phyloP scores from a whole-genome alignment of 2,113 vertebrate genomes.

The Eubucco bourcierii region DNA sequence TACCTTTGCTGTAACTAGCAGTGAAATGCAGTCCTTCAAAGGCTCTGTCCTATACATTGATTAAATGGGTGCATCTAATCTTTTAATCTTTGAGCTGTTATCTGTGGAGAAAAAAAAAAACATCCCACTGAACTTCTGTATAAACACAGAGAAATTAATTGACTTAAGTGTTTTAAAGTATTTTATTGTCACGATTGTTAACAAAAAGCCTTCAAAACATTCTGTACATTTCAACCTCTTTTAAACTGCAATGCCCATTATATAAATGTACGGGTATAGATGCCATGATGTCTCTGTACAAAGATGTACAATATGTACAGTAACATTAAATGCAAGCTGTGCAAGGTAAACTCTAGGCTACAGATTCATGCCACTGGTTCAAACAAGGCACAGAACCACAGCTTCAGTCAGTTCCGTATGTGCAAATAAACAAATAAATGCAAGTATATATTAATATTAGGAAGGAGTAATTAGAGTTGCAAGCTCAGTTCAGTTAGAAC shows the following conservation, averaged over 20 bases:
- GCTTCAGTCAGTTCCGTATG: slow-evolving; percentile 63
- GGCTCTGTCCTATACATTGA: background rate
- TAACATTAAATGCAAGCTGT: slow-evolving; percentile 81
- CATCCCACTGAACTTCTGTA: background rate
- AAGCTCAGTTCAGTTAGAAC: slow-evolving; percentile 70
- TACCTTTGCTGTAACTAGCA: background rate
- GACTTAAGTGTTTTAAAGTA: slow-evolving; percentile 73
- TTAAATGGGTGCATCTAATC: background rate
- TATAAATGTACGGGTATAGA: slow-evolving; percentile 72
- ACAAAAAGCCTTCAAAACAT: slow-evolving; percentile 89
- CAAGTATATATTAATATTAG: slow-evolving; percentile 54
- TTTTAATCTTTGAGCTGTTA: too few relatives aligned
- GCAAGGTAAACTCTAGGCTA: slow-evolving; percentile 77
- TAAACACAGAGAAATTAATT: slow-evolving; percentile 69
- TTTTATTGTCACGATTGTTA: slow-evolving; percentile 84
- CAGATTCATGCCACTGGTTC: slow-evolving; percentile 80
- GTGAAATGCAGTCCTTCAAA: background rate
- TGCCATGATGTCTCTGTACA: slow-evolving; percentile 87
- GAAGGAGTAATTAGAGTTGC: slow-evolving; percentile 59
- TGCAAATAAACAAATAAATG: slow-evolving; percentile 74
- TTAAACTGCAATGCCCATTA: slow-evolving; percentile 70
- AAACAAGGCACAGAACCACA: slow-evolving; percentile 73
- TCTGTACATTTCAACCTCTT: slow-evolving; percentile 89
- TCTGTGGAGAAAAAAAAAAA: too few relatives aligned
- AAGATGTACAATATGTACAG: slow-evolving; percentile 97